Evolutionary conservation across 1,140 invertebrate genomes (phyloP).

Genomic region (Brachionus manjavacas): DNA sequence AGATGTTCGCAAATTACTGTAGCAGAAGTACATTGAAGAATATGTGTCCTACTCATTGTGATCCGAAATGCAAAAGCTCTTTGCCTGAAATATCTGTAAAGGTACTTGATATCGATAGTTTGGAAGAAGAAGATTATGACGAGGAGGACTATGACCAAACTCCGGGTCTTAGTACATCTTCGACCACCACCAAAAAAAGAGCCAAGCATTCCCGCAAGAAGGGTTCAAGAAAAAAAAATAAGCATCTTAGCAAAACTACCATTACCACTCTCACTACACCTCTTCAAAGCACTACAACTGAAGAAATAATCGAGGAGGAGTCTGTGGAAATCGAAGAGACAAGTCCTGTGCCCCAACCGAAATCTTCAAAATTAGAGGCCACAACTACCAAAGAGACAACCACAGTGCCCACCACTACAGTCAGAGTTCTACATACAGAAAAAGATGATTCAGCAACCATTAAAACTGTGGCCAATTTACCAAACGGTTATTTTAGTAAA

Average conservation of each 20-base stretch:
- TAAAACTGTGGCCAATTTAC: slow-evolving; percentile 6
- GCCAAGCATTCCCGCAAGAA: neutral
- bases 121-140: slow-evolving; percentile 14
- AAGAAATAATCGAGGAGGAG: neutral
- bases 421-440: slow-evolving; percentile 9
- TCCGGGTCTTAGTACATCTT: neutral
- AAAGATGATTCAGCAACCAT: neutral
- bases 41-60: slow-evolving; percentile 35
- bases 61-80: slow-evolving; percentile 12
- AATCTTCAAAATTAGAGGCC: neutral
- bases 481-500: slow-evolving; percentile 39
- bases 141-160: neutral
- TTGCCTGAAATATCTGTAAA: neutral
- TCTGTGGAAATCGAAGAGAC: slow-evolving; percentile 15
- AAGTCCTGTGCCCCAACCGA: neutral
- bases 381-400: neutral
- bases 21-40: slow-evolving; percentile 25
- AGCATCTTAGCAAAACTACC: neutral
- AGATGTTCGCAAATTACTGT: slow-evolving; percentile 37
- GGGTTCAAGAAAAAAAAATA: neutral
- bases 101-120: neutral
- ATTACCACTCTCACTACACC: neutral
- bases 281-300: neutral
- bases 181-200: slow-evolving; percentile 7
- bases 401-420: neutral